Conservation (phyloP, 2,797 vertebrate species). For the Rhabdomys pumilio region DNA sequence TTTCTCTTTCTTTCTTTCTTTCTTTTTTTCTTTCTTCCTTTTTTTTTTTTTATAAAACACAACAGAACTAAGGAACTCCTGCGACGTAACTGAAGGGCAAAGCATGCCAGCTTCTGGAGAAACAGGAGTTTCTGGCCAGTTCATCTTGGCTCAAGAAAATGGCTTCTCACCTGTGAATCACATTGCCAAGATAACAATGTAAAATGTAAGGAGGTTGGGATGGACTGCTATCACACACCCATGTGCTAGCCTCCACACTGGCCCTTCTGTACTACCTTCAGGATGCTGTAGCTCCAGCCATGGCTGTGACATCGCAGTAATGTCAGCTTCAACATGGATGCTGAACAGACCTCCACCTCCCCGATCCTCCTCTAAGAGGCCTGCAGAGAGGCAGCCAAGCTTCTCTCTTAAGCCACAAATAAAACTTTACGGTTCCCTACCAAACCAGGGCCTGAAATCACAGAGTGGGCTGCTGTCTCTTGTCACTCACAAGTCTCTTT, state of each 20-base stretch:
- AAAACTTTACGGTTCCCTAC: conserved; percentile 11
- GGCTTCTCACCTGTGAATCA: neutral
- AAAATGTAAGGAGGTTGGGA: neutral
- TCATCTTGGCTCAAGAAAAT: conserved; percentile 20
- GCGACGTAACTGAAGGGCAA: neutral
- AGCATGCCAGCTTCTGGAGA: neutral
- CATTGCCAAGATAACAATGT: neutral
- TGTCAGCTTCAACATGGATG: neutral
- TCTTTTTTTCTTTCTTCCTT: no score
- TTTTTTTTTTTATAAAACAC: neutral
- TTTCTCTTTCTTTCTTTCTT: no score
- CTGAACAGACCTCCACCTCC: neutral
- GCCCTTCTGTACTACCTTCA: neutral
- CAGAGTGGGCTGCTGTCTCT: neutral
- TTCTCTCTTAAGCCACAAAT: conserved; percentile 66
- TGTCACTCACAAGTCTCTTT: neutral
- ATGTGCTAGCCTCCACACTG: neutral
- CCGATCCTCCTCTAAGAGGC: neutral
- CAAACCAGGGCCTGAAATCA: conserved; percentile 61
- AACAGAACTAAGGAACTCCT: neutral
- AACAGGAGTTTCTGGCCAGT: neutral
- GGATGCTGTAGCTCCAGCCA: conserved; percentile 29
- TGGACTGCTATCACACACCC: neutral
- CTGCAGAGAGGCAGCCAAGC: neutral
- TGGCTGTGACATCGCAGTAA: accelerated